These are phyloP conservation scores for Zaprionus gabonicus DNA, from an alignment of 1,140 invertebrate genomes.

Conservation along the genomic window DNA sequence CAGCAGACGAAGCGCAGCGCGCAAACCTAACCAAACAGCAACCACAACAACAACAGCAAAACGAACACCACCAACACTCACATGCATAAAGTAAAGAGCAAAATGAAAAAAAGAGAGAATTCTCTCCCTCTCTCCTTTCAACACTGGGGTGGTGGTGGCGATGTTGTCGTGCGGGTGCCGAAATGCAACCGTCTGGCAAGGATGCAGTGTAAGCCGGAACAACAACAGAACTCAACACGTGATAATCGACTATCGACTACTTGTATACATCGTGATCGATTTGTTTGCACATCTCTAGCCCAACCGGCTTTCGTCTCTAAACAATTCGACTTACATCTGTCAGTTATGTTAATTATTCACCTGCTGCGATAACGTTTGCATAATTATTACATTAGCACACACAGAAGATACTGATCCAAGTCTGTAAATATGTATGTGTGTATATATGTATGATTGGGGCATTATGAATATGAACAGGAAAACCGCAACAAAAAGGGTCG, in stretches of 20 bases:
- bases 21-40: slow-evolving; percentile 29
- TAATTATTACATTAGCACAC: slow-evolving; percentile 63
- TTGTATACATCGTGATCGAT: slow-evolving; percentile 19
- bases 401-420: slow-evolving; percentile 24
- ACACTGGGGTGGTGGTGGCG: slow-evolving; percentile 13
- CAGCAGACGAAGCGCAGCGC: slow-evolving; percentile 21
- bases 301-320: slow-evolving; percentile 50
- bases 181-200: slow-evolving; percentile 37
- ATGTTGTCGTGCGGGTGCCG: slow-evolving; percentile 6
- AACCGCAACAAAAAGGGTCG: slow-evolving; percentile 51
- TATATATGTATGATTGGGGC: background rate
- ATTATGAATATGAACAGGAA: slow-evolving; percentile 37
- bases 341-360: slow-evolving; percentile 65
- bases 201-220: slow-evolving; percentile 23
- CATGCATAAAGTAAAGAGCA: slow-evolving; percentile 17
- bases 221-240: slow-evolving; percentile 9
- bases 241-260: slow-evolving; percentile 3
- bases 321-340: slow-evolving; percentile 44
- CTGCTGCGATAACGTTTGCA: slow-evolving; percentile 65
- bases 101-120: slow-evolving; percentile 40
- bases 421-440: slow-evolving; percentile 8
- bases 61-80: slow-evolving; percentile 10
- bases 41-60: slow-evolving; percentile 19
- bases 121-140: background rate
- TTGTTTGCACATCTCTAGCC: slow-evolving; percentile 35